A percentile compares a stretch with the other conserved stretches of the same genome.
These are phyloP conservation scores for Tapirus indicus DNA, from an alignment of 2,797 vertebrate species.

Conservation along the genomic window DNA sequence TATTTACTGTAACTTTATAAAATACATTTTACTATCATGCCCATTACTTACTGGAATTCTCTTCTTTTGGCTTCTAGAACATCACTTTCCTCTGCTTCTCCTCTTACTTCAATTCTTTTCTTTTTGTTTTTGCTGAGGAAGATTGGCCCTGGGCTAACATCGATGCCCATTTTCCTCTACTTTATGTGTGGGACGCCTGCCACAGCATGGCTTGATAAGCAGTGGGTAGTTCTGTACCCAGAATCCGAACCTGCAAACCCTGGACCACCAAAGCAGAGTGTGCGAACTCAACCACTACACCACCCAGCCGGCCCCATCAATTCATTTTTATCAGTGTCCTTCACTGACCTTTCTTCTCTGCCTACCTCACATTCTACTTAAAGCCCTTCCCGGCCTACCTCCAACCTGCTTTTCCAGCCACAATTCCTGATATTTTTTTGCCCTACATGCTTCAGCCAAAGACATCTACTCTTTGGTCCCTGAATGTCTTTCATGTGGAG, in stretches of 20 bases:
- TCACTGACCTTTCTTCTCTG: constrained; percentile 23
- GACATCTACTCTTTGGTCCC: neutral
- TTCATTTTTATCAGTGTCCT: neutral
- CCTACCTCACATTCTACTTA: neutral
- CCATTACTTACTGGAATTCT: neutral
- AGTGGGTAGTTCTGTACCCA: too few species aligned
- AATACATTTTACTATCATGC: neutral
- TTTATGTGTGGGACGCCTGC: too few species aligned
- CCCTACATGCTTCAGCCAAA: neutral
- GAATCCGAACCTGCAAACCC: too few species aligned
- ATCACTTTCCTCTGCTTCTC: neutral
- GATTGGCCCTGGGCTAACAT: too few species aligned
- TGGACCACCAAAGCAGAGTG: too few species aligned
- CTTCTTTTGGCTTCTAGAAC: neutral
- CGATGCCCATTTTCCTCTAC: too few species aligned
- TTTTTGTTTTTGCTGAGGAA: too few species aligned
- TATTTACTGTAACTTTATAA: constrained; percentile 35
- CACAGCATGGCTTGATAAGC: too few species aligned
- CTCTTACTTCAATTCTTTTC: neutral
- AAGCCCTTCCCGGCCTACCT: neutral
- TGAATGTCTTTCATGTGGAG: neutral
- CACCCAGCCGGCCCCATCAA: too few species aligned
- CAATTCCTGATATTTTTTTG: neutral
- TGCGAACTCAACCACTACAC: too few species aligned
- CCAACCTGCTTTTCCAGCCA: neutral